A percentile compares a stretch with the other conserved stretches of the same genome.
These are phyloP conservation scores for Goniozus legneri DNA, from an alignment of 1,140 invertebrate genomes.

Conservation along the genomic window DNA sequence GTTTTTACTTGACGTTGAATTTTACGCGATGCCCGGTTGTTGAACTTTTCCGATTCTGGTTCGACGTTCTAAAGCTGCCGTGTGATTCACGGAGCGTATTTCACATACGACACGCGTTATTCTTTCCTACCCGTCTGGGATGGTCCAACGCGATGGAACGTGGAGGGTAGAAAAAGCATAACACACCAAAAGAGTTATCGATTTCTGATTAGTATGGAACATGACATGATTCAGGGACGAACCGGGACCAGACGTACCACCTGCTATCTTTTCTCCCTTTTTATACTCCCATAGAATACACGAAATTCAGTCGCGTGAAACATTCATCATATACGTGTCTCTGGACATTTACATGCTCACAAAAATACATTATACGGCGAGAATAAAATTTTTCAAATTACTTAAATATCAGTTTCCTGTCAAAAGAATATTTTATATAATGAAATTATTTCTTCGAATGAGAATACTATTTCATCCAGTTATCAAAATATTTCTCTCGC, in stretches of 20 bases:
- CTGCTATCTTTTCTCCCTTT: neutral
- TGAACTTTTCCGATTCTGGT: no score
- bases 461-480: no score
- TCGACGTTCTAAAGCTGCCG: neutral
- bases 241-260: no score
- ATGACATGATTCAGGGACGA: constrained; percentile 4
- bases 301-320: neutral
- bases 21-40: no score
- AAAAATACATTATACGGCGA: no score
- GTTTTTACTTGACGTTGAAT: no score
- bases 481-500: no score
- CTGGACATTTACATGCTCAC: no score
- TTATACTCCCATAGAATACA: neutral
- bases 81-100: neutral
- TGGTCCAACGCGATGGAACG: neutral
- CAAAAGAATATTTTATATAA: no score
- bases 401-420: no score
- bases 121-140: constrained; percentile 7
- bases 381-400: no score
- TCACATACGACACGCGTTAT: constrained; percentile 1
- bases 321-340: constrained; percentile 21
- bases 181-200: constrained; percentile 10
- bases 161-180: constrained; percentile 2
- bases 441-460: no score
- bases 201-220: constrained; percentile 16